These are phyloP conservation scores for Mercenaria mercenaria DNA, from an alignment of 1,140 invertebrate genomes.

Conservation along the genomic window DNA sequence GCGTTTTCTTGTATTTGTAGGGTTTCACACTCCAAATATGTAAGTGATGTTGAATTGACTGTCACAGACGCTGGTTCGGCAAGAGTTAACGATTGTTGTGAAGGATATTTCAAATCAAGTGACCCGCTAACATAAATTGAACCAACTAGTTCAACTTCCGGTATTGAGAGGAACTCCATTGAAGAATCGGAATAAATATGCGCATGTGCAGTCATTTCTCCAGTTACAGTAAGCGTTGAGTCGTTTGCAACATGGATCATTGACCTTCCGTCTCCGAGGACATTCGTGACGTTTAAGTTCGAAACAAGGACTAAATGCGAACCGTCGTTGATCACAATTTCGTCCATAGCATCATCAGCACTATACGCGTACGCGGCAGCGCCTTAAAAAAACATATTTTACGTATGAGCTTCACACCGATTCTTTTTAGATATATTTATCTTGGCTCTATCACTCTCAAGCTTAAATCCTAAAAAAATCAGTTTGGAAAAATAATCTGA, in stretches of 20 bases:
- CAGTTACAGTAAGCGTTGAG: constrained; percentile 56
- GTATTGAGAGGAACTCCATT: constrained; percentile 41
- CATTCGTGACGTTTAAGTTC: constrained; percentile 51
- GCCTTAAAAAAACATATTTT: constrained; percentile 61
- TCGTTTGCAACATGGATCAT: constrained; percentile 62
- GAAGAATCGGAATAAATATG: constrained; percentile 61
- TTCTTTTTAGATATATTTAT: too few relatives aligned
- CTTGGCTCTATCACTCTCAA: too few relatives aligned
- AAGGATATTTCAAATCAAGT: constrained; percentile 58
- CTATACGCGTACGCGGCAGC: constrained; percentile 68
- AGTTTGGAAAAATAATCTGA: too few relatives aligned
- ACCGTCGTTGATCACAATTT: constrained; percentile 68
- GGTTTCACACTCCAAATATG: background rate
- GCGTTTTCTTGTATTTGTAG: background rate
- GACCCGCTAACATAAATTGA: constrained; percentile 57
- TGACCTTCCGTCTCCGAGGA: constrained; percentile 64
- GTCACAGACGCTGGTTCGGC: constrained; percentile 30
- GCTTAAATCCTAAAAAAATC: too few relatives aligned
- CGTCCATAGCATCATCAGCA: constrained; percentile 47
- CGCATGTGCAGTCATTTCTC: constrained; percentile 60
- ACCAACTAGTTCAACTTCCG: constrained; percentile 51
- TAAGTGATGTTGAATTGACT: background rate
- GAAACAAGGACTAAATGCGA: constrained; percentile 68
- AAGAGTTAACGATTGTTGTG: constrained; percentile 50
- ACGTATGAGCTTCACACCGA: too few relatives aligned